phyloP scores from a whole-genome alignment of 1,140 invertebrate species.

The Chironomus tepperi region DNA sequence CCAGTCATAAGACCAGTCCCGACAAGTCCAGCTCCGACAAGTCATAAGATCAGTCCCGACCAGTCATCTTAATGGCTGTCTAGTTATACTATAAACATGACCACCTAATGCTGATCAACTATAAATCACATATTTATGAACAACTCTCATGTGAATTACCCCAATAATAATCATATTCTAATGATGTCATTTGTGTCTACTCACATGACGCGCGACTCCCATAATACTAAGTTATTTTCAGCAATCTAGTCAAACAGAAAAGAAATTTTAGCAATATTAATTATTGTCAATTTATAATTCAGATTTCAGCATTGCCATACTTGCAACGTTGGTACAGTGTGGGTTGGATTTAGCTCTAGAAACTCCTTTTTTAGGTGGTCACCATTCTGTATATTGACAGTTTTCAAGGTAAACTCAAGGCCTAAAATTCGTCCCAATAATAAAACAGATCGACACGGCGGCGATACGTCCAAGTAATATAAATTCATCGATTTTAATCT shows the following conservation, averaged over 20 bases:
- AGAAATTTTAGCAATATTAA: conserved; percentile 25
- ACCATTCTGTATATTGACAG: conserved; percentile 43
- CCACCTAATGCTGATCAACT: too few species aligned
- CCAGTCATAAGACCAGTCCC: too few species aligned
- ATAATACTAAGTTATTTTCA: not conserved
- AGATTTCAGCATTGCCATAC: conserved; percentile 24
- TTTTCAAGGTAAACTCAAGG: conserved; percentile 44
- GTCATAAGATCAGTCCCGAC: too few species aligned
- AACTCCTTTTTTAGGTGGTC: conserved; percentile 47
- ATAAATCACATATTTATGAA: too few species aligned
- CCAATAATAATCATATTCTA: not conserved
- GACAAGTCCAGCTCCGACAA: too few species aligned
- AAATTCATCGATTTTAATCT: conserved; percentile 47
- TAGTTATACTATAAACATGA: too few species aligned
- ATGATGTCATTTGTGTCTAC: not conserved
- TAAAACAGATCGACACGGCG: conserved; percentile 46
- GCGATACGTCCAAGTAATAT: conserved; percentile 48
- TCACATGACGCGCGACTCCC: conserved; percentile 24
- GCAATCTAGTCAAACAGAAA: not conserved
- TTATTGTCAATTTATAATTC: not conserved
- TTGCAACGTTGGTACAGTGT: conserved; percentile 56
- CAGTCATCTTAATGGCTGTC: too few species aligned
- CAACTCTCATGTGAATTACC: too few species aligned
- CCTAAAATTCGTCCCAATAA: conserved; percentile 46
- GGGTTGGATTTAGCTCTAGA: conserved; percentile 52